Evolutionary conservation across 2,113 vertebrate genomes (phyloP), one percentile per base, ranked within the genome.

Genomic region (Melierax canorus): DNA sequence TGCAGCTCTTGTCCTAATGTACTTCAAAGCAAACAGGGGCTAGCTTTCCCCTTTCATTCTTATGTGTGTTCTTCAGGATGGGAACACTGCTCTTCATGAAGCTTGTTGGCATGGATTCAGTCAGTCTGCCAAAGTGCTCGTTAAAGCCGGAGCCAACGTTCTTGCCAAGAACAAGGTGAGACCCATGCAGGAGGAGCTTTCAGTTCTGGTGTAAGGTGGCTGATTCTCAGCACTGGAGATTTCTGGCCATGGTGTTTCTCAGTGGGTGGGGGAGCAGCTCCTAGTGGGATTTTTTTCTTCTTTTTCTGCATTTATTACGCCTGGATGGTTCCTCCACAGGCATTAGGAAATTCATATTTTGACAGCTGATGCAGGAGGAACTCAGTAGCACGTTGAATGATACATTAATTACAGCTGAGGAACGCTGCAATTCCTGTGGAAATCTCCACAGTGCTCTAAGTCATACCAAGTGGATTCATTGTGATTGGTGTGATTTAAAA

Each of bases 131-230:
- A 99, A 99, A 97, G 98, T 99, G 92, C 98, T 99, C 19, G 98
- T 99, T 98, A 99, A 99, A 98, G 99, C 99, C 34, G 99, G 99
- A 90, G 99, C 99, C 95, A 99, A 99, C 1, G 98, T 99, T 90
- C 99, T 99, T 53, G 99, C 99, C 91, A 99, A 98, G 96, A 99
- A 99, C 98, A 99, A 99, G 99, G 99, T 99, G 96, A 98, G 98
- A 96, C 92, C 66, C 79, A 1, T 92, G 71, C 93, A 63, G 91
- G 90, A 93, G 73, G 88, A 73, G 43, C 82, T 74, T 92, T 86
- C 43, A 16, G 6, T 92, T 83, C 75, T 84, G 46, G 11, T 79
- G 46, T 75, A n/a, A 81, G 43, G 20, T 36, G 55, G 27, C 60
- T 32, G 9, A 23, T 82, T 64, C 73, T 88, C 46, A 80, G 77